phyloP scores from a whole-genome alignment of 1,140 invertebrate species.

The Cotesia glomerata region DNA sequence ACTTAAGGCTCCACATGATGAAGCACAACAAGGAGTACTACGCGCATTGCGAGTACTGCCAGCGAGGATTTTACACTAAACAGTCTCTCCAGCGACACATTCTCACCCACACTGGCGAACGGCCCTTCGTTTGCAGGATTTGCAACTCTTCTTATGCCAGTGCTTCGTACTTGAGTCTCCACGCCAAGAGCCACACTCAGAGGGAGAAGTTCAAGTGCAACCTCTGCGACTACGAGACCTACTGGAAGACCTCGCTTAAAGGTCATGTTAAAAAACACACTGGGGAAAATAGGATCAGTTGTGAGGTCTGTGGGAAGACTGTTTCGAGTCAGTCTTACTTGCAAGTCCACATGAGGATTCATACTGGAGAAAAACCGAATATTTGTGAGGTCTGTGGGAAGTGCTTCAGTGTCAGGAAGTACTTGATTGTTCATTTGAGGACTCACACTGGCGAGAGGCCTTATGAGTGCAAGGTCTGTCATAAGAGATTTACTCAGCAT shows the following conservation, averaged over 20 bases:
- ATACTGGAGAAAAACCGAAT: constrained; percentile 78
- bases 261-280: constrained; percentile 79
- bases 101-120: constrained; percentile 69
- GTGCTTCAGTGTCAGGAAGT: constrained; percentile 71
- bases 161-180: constrained; percentile 46
- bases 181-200: constrained; percentile 48
- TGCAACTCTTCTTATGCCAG: constrained; percentile 66
- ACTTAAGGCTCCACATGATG: constrained; percentile 42
- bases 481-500: constrained; percentile 70
- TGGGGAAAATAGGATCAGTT: constrained; percentile 63
- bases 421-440: constrained; percentile 69
- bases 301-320: constrained; percentile 64
- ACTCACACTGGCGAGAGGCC: constrained; percentile 67
- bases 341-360: constrained; percentile 63
- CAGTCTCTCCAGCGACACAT: constrained; percentile 52
- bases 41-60: constrained; percentile 46
- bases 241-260: constrained; percentile 70
- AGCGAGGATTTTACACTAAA: constrained; percentile 53
- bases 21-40: constrained; percentile 54
- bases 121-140: constrained; percentile 76
- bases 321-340: constrained; percentile 68
- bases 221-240: constrained; percentile 51
- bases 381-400: constrained; percentile 77
- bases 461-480: constrained; percentile 68
- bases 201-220: constrained; percentile 58